A percentile compares a stretch with the other conserved stretches of the same genome.
These are phyloP conservation scores for Pangasius larnaudii DNA, from an alignment of 2,797 vertebrate species.

Conservation along the genomic window DNA sequence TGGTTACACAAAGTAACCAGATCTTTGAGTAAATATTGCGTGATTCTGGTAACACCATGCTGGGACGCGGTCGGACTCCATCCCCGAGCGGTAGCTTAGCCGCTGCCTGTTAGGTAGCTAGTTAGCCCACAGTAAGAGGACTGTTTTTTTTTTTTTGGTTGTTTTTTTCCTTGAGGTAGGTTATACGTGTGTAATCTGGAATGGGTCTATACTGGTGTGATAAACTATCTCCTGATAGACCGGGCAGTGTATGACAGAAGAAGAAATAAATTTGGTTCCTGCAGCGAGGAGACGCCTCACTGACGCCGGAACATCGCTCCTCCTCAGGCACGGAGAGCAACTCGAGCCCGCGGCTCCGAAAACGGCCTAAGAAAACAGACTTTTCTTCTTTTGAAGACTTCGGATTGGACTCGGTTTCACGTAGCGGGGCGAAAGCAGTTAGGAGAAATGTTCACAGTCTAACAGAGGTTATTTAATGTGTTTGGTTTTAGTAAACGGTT, in stretches of 20 bases:
- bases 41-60: constrained; percentile 40
- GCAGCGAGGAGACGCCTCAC: not conserved
- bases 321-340: constrained; percentile 30
- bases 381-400: constrained; percentile 18
- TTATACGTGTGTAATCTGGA: not conserved
- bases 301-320: constrained; percentile 2
- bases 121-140: not conserved
- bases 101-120: constrained; percentile 7
- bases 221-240: not conserved
- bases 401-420: not conserved
- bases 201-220: not conserved
- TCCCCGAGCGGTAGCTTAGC: constrained; percentile 16
- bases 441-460: constrained; percentile 39
- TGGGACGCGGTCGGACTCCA: constrained; percentile 17
- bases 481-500: not conserved
- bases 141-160: not conserved
- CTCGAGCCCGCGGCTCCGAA: constrained; percentile 55
- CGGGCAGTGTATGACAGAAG: not conserved
- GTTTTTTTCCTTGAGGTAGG: not conserved
- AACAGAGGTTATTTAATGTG: not conserved
- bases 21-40: not conserved
- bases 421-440: not conserved
- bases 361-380: constrained; percentile 45
- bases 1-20: not conserved
- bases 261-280: not conserved